Conservation (phyloP, 2,797 vertebrate genomes). For the Characodon lateralis region DNA sequence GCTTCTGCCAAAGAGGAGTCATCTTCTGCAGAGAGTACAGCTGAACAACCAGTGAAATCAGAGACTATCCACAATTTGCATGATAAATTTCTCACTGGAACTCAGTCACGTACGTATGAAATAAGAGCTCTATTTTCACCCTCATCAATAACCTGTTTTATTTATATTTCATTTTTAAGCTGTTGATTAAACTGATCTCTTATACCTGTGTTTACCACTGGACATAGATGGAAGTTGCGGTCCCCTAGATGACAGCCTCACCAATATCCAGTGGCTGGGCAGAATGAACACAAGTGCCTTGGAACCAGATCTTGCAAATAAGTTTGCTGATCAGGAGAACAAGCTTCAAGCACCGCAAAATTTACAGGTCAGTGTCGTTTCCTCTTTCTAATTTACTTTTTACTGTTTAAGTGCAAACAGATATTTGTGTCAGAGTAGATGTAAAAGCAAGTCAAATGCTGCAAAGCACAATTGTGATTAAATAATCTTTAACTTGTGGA, state of each 20-base stretch:
- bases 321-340: constrained; percentile 82
- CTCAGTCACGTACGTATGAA: constrained; percentile 64
- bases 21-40: constrained; percentile 8
- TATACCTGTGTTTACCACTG: constrained; percentile 41
- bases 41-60: constrained; percentile 18
- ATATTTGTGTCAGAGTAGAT: neutral
- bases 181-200: neutral
- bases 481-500: neutral
- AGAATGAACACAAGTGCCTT: constrained; percentile 82
- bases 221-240: constrained; percentile 70
- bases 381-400: neutral
- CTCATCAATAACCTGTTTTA: neutral
- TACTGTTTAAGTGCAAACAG: neutral
- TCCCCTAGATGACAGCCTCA: constrained; percentile 87
- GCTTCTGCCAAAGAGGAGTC: constrained; percentile 13
- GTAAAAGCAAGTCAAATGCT: neutral
- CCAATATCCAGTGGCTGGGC: constrained; percentile 93
- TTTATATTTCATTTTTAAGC: neutral
- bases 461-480: neutral
- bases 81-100: constrained; percentile 42
- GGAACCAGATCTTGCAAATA: constrained; percentile 71
- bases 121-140: neutral
- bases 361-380: constrained; percentile 59
- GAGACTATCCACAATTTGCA: constrained; percentile 15
- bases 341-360: constrained; percentile 15